Evolutionary conservation across 2,888 invertebrate species (phyloP).

Genomic region (Anoplius nigerrimus): DNA sequence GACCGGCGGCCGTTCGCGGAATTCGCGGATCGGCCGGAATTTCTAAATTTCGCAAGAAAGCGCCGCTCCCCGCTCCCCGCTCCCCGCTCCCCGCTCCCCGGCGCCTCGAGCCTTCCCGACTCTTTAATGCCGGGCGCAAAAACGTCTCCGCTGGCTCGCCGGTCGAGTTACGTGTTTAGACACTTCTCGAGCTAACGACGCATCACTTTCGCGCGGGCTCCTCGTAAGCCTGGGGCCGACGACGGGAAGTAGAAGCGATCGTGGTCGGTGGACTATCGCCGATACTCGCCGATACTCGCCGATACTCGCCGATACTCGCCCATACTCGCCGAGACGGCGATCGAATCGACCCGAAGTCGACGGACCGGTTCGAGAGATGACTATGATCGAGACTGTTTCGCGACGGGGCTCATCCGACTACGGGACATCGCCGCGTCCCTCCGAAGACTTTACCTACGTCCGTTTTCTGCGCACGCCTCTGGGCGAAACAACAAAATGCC

Average conservation of each 20-base stretch:
- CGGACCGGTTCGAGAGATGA: constrained; percentile 14
- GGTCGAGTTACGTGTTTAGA: background rate
- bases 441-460: too few species aligned
- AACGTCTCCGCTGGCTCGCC: background rate
- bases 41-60: constrained; percentile 18
- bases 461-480: too few species aligned
- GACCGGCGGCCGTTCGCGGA: background rate
- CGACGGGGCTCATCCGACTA: background rate
- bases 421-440: background rate
- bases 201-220: too few species aligned
- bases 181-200: too few species aligned
- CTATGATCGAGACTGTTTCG: background rate
- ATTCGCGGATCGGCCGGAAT: constrained; percentile 3
- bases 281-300: too few species aligned
- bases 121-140: background rate
- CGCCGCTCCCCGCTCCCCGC: background rate
- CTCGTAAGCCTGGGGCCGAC: too few species aligned
- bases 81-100: background rate
- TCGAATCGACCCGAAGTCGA: constrained; percentile 5
- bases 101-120: background rate
- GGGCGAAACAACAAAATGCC: too few species aligned
- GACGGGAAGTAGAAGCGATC: too few species aligned
- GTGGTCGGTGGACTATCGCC: too few species aligned
- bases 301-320: too few species aligned
- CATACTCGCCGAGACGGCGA: too few species aligned